Conservation (phyloP, 2,888 invertebrate species). For the Bimastos eiseni region DNA sequence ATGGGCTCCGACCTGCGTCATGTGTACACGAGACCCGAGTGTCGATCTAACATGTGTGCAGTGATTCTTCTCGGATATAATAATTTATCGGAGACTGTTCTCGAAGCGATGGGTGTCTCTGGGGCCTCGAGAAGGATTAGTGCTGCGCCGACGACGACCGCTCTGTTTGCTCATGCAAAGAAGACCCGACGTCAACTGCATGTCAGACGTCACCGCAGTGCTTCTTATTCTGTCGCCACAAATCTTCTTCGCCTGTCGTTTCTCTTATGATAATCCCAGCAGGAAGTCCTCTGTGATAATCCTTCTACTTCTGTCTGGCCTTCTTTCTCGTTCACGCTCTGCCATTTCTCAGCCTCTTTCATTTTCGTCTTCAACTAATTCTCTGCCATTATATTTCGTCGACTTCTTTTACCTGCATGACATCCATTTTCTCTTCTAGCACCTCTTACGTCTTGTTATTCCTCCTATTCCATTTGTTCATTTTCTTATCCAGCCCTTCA, state of each 20-base stretch:
- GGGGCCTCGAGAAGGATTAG: background rate
- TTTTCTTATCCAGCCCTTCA: background rate
- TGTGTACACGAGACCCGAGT: background rate
- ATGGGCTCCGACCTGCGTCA: no score
- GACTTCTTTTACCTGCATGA: no score
- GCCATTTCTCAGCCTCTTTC: background rate
- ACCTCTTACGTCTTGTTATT: no score
- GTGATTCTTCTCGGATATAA: background rate
- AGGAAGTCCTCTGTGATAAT: no score
- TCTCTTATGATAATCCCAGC: no score
- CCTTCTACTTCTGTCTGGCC: background rate
- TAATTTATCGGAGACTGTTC: background rate
- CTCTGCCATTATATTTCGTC: background rate
- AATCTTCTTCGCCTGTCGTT: no score
- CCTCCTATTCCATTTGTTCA: no score
- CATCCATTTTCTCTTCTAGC: no score
- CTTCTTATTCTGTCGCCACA: no score
- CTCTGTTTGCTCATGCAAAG: no score
- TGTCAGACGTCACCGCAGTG: background rate
- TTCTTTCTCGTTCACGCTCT: background rate
- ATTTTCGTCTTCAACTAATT: background rate
- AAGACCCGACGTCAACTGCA: background rate
- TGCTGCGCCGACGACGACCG: background rate
- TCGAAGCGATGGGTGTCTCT: background rate
- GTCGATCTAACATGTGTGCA: background rate